Conservation (phyloP, 2,888 invertebrate genomes). For the Orthosia gracilis region DNA sequence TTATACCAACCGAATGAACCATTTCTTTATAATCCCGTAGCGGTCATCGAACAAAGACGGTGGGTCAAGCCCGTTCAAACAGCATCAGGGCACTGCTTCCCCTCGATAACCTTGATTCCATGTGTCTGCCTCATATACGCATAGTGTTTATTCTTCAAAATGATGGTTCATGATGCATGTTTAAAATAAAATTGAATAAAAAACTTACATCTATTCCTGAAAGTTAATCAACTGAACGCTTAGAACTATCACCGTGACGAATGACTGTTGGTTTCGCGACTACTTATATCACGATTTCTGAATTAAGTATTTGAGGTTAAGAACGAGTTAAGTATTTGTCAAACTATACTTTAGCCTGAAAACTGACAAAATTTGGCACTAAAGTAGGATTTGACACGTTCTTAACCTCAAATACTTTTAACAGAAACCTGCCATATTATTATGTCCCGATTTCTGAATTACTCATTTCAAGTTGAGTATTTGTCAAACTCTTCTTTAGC, state of each 20-base stretch:
- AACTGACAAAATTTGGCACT: too few relatives aligned
- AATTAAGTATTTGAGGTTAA: too few relatives aligned
- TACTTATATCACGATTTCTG: too few relatives aligned
- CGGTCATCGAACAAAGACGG: background rate
- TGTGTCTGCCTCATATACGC: background rate
- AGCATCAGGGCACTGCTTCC: background rate
- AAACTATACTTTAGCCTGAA: too few relatives aligned
- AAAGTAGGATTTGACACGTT: too few relatives aligned
- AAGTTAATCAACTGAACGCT: background rate
- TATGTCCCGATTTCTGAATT: too few relatives aligned
- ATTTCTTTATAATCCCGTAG: background rate
- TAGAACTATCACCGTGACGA: background rate
- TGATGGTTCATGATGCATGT: too few relatives aligned
- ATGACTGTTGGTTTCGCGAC: background rate
- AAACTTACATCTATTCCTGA: background rate
- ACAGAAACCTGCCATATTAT: too few relatives aligned
- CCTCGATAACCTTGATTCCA: background rate
- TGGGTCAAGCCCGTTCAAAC: background rate
- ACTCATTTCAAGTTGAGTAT: too few relatives aligned
- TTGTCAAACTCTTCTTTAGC: too few relatives aligned
- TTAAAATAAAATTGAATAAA: background rate
- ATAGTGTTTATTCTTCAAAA: background rate
- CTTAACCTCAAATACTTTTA: too few relatives aligned
- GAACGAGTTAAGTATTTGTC: too few relatives aligned
- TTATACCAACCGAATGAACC: conserved; percentile 2